These are phyloP conservation scores for Notoglanidium macrostoma DNA, from an alignment of 2,797 vertebrate species.

Conservation along the genomic window DNA sequence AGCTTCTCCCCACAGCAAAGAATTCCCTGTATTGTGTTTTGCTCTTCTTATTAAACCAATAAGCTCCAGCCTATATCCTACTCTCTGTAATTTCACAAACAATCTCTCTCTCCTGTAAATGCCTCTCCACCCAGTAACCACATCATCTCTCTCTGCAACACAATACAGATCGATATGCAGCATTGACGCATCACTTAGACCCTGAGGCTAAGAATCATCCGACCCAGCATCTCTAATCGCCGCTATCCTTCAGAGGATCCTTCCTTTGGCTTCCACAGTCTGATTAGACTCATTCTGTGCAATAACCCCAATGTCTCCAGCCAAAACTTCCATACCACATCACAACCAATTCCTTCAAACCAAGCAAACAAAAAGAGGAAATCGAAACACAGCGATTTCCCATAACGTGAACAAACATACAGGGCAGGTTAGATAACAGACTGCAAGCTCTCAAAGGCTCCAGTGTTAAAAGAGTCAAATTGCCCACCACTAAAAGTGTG, in stretches of 20 bases:
- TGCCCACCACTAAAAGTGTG: slow-evolving; percentile 12
- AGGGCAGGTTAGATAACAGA: slow-evolving; percentile 26
- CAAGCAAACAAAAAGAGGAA: neutral
- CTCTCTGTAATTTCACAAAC: slow-evolving; percentile 35
- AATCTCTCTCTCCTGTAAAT: slow-evolving; percentile 18
- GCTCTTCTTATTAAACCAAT: slow-evolving; percentile 21
- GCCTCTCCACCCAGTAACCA: slow-evolving; percentile 29
- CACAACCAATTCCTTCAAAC: neutral
- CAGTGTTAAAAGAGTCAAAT: slow-evolving; percentile 15
- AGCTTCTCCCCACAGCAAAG: neutral
- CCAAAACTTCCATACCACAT: slow-evolving; percentile 2
- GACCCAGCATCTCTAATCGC: slow-evolving; percentile 14
- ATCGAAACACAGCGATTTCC: slow-evolving; percentile 36
- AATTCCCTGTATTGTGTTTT: slow-evolving; percentile 3
- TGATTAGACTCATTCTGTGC: slow-evolving; percentile 24
- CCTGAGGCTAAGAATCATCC: slow-evolving; percentile 31
- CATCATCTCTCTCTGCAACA: slow-evolving; percentile 27
- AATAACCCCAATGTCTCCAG: slow-evolving; percentile 5
- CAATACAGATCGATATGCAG: slow-evolving; percentile 46
- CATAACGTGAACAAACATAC: slow-evolving; percentile 10
- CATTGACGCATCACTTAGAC: slow-evolving; percentile 30
- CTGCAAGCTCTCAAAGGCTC: slow-evolving; percentile 23
- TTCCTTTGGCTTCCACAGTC: slow-evolving; percentile 1
- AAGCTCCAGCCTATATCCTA: slow-evolving; percentile 19
- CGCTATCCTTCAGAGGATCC: neutral